Evolutionary conservation across 2,888 invertebrate genomes (phyloP).

Genomic region (Caprella mutica): DNA sequence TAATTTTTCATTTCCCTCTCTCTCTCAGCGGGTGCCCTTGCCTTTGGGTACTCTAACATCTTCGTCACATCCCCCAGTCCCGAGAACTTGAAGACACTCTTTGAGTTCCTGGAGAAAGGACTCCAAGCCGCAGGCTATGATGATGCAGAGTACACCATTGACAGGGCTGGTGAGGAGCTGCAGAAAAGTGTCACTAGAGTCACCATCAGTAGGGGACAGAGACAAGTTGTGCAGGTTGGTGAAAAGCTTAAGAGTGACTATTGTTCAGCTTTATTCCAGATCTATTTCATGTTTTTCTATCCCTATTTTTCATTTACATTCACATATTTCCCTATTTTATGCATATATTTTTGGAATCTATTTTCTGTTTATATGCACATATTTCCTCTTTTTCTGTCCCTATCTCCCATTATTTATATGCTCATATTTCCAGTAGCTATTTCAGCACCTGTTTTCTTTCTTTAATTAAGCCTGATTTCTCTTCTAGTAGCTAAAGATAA

Average conservation of each 20-base stretch:
- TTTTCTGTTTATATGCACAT: background rate
- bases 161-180: slow-evolving; percentile 90
- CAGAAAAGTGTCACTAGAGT: slow-evolving; percentile 91
- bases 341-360: background rate
- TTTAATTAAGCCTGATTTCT: no score
- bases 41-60: slow-evolving; percentile 78
- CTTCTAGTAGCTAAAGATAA: no score
- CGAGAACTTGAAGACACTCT: slow-evolving; percentile 92
- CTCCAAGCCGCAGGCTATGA: slow-evolving; percentile 87
- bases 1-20: background rate
- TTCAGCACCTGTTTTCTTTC: no score
- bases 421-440: no score
- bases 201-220: slow-evolving; percentile 75
- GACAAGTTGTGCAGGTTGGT: slow-evolving; percentile 79
- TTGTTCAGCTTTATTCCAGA: background rate
- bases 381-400: background rate
- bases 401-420: background rate
- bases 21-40: slow-evolving; percentile 56
- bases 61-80: slow-evolving; percentile 97
- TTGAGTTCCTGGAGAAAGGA: slow-evolving; percentile 88
- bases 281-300: no score
- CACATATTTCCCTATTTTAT: no score
- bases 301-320: no score
- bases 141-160: slow-evolving; percentile 91
- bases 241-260: background rate